Base-by-base conservation (phyloP, 2,797 vertebrate genomes). In the Acanthurus tractus region DNA sequence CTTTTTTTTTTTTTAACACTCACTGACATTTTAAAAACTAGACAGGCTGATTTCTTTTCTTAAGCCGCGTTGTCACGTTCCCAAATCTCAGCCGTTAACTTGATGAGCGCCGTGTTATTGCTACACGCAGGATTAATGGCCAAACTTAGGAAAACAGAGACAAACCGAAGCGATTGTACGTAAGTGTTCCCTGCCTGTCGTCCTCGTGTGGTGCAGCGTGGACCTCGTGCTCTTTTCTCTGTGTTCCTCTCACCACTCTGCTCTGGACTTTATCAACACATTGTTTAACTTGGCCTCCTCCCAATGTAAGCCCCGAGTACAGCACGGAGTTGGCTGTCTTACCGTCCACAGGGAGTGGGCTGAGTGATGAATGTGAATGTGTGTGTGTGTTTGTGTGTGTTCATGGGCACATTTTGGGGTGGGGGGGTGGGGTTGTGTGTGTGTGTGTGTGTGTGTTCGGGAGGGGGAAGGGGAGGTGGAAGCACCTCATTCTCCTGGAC, bases 261-360 rank as follows among this genome's bases (percentile, higher is more conserved):
- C 80, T 92, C 94, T 95, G 94, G 93, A 94, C 93, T 94, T 93
- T 92, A 93, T 95, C 93, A 94, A 76, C 87, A 88, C 90, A 88
- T 93, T 94, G 92, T 95, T 95, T 94, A 86, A 90, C 86, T 95
- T 95, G 93, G 94, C 93, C 74, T 74, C 63, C 76, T 82, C 87
- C 93, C 94, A 95, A 91, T 83, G 75, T 88, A 93, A 93, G 88
- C 93, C 88, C 29, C 65, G 68, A 92, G 89, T 80, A 88, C 86
- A 86, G 86, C 88, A 63, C 49, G 22, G 88, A 91, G 82, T 89
- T 90, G 91, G 88, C 89, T 42, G 69, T 81, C 81, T 91, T 80
- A 79, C 70, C 55, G 44, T 91, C 91, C 87, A 11, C 78, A 44
- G 88, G 88, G 90, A 91, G 81, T 76, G 59, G 74, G 83, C 64